Conservation (phyloP, 1,140 invertebrate species). For the Bombyx mandarina region DNA sequence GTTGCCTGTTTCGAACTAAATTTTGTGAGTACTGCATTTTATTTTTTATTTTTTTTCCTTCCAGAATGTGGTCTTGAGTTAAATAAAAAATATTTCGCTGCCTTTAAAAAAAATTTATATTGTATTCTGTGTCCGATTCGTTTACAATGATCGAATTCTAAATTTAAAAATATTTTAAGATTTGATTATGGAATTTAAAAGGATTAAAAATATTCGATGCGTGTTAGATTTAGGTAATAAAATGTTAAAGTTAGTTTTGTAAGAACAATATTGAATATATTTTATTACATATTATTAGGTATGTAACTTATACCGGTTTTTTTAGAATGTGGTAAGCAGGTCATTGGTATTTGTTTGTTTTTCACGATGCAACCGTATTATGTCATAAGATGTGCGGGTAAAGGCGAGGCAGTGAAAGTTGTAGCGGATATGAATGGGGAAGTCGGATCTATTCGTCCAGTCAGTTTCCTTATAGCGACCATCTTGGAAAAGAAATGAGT, state of each 20-base stretch:
- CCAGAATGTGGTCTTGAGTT: constrained; percentile 4
- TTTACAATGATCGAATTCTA: neutral
- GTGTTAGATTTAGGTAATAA: neutral
- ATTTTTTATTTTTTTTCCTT: constrained; percentile 17
- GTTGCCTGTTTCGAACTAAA: constrained; percentile 32
- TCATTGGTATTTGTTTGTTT: neutral
- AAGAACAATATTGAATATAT: too few relatives aligned
- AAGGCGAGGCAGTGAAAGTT: constrained; percentile 28
- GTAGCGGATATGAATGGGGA: constrained; percentile 4
- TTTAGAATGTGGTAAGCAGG: constrained; percentile 4
- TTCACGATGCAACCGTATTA: constrained; percentile 13
- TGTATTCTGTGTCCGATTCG: too few relatives aligned
- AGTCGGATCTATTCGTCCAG: neutral
- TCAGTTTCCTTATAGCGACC: constrained; percentile 10
- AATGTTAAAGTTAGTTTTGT: neutral
- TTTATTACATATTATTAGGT: too few relatives aligned
- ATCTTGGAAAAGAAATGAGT: too few relatives aligned
- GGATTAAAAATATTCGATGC: neutral
- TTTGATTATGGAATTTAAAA: neutral
- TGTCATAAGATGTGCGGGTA: constrained; percentile 25
- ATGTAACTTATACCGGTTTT: neutral
- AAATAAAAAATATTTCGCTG: too few relatives aligned
- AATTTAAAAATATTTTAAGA: neutral
- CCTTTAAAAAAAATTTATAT: too few relatives aligned
- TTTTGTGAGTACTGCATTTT: constrained; percentile 29